A percentile compares a stretch with the other conserved stretches of the same genome.
phyloP scores from a whole-genome alignment of 2,888 invertebrate species.

The Aplocera efformata region DNA sequence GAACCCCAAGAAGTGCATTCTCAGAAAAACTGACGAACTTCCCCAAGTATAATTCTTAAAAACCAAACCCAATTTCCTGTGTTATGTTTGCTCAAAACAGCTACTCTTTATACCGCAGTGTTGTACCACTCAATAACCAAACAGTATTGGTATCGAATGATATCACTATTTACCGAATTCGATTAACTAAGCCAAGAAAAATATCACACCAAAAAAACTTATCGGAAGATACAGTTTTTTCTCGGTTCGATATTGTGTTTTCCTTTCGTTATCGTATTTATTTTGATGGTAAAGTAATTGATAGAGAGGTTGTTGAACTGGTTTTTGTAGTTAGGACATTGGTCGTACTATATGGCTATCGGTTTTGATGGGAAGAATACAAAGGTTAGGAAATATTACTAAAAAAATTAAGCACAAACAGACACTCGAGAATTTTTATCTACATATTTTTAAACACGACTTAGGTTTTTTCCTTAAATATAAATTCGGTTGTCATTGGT shows the following conservation, averaged over 20 bases:
- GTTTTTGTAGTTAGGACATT: conserved; percentile 26
- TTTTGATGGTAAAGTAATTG: conserved; percentile 42
- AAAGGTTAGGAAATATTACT: too few relatives aligned
- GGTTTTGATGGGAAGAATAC: too few relatives aligned
- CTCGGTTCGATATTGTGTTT: conserved; percentile 63
- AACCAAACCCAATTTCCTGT: conserved; percentile 13
- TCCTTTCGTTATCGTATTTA: conserved; percentile 66
- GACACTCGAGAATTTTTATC: too few relatives aligned
- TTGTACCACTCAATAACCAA: conserved; percentile 14
- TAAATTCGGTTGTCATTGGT: too few relatives aligned
- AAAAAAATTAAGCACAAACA: too few relatives aligned
- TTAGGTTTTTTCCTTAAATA: too few relatives aligned
- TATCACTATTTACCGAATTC: conserved; percentile 59
- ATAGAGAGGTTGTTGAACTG: conserved; percentile 36
- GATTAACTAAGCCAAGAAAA: conserved; percentile 62
- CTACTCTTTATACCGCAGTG: conserved; percentile 15
- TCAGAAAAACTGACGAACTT: background rate
- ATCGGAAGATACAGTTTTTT: conserved; percentile 55
- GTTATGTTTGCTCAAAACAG: conserved; percentile 8
- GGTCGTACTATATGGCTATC: too few relatives aligned
- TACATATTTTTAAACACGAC: too few relatives aligned
- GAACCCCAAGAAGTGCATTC: too few relatives aligned
- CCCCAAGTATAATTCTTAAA: conserved; percentile 7
- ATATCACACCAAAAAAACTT: conserved; percentile 59
- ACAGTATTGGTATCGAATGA: conserved; percentile 38